Conservation (phyloP, 2,888 invertebrate genomes). For the Sphaerophoria taeniata region DNA sequence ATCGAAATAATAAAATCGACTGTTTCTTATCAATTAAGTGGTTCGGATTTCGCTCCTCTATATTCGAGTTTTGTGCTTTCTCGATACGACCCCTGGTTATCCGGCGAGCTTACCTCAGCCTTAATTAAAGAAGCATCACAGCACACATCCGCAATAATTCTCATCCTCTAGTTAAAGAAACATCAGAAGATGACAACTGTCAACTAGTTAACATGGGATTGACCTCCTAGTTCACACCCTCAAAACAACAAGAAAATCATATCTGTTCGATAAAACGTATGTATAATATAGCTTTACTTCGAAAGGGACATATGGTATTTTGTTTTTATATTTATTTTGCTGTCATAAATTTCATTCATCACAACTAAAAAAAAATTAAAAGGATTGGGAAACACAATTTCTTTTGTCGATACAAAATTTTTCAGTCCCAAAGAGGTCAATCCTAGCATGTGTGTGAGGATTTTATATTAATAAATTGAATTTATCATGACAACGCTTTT, state of each 20-base stretch:
- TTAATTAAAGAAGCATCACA: neutral
- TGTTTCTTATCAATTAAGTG: too few species aligned
- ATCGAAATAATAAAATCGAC: too few species aligned
- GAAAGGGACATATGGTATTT: neutral
- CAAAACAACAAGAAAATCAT: neutral
- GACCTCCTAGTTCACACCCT: neutral
- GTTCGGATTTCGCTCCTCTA: too few species aligned
- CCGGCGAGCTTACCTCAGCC: too few species aligned
- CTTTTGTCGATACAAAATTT: neutral
- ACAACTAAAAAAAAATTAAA: neutral
- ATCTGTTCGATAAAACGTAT: neutral
- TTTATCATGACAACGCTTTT: conserved; percentile 5
- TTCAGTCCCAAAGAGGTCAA: conserved; percentile 7
- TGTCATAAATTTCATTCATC: neutral
- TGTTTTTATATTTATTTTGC: neutral
- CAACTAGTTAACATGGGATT: conserved; percentile 32
- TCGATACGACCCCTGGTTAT: too few species aligned
- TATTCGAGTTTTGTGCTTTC: too few species aligned
- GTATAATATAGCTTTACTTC: neutral
- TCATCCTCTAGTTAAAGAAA: neutral
- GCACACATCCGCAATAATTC: neutral
- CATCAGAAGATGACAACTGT: conserved; percentile 26
- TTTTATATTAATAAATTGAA: neutral
- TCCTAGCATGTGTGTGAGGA: neutral
- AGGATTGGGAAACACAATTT: neutral